Evolutionary conservation across 1,140 invertebrate genomes (phyloP).

Genomic region (Heliconius hermathena): DNA sequence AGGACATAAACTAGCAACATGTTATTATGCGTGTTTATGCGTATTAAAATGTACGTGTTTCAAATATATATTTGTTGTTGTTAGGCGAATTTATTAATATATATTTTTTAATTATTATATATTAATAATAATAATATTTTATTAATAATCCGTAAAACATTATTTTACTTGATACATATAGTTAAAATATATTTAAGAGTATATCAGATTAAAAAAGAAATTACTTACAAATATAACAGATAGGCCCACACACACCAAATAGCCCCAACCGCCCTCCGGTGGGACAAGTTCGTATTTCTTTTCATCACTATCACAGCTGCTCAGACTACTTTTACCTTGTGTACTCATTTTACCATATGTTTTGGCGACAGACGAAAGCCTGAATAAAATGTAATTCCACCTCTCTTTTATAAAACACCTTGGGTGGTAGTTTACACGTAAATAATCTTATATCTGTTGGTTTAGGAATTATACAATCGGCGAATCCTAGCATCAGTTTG

Average conservation of each 20-base stretch:
- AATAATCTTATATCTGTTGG: conserved; percentile 58
- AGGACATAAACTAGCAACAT: neutral
- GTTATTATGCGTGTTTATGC: neutral
- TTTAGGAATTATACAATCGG: conserved; percentile 56
- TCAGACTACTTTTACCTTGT: conserved; percentile 66
- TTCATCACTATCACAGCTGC: conserved; percentile 81
- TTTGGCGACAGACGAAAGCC: conserved; percentile 33
- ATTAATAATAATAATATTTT: neutral
- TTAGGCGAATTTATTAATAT: neutral
- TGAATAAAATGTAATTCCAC: conserved; percentile 57
- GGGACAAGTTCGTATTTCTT: conserved; percentile 75
- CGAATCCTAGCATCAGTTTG: conserved; percentile 47
- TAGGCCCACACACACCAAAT: conserved; percentile 83
- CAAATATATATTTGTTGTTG: neutral
- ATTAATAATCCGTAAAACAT: neutral
- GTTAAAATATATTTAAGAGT: neutral
- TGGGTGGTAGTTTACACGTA: conserved; percentile 50
- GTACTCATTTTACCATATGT: conserved; percentile 51
- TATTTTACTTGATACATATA: neutral
- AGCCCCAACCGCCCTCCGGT: conserved; percentile 87
- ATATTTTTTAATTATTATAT: neutral
- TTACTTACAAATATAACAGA: conserved; percentile 85
- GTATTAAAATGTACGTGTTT: conserved; percentile 7
- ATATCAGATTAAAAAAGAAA: conserved; percentile 23
- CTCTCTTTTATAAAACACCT: conserved; percentile 56